A percentile compares a stretch with the other conserved stretches of the same genome.
Evolutionary conservation across 2,113 vertebrate species (phyloP).

Genomic region (Varanus komodoensis): DNA sequence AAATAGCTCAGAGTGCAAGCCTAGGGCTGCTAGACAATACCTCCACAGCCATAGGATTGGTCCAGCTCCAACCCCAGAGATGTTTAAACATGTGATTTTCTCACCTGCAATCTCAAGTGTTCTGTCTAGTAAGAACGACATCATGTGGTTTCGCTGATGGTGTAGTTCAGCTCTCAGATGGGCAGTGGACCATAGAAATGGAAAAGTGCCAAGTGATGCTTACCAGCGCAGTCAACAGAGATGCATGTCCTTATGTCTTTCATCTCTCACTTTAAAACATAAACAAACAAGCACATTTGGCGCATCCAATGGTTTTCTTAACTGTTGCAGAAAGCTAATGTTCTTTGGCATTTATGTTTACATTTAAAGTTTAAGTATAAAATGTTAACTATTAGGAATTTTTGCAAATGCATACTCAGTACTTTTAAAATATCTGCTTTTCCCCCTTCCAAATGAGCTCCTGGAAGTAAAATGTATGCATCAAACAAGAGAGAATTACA

Average conservation of each 20-base stretch:
- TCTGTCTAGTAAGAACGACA: background rate
- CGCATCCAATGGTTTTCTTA: constrained; percentile 55
- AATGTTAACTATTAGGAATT: constrained; percentile 71
- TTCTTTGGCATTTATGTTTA: constrained; percentile 76
- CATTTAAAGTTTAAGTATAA: constrained; percentile 70
- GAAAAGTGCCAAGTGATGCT: background rate
- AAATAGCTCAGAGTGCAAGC: background rate
- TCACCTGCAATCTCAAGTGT: background rate
- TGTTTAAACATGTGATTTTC: background rate
- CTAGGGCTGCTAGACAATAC: no score
- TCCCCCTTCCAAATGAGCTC: constrained; percentile 54
- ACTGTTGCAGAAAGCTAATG: constrained; percentile 60
- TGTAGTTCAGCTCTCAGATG: background rate
- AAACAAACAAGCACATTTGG: constrained; percentile 32
- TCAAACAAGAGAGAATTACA: constrained; percentile 78
- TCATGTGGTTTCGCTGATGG: background rate
- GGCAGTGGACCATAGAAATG: no score
- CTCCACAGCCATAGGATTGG: no score
- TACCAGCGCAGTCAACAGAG: background rate
- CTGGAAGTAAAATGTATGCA: constrained; percentile 80
- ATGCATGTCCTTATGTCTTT: background rate
- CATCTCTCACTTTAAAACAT: background rate
- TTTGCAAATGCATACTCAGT: constrained; percentile 69
- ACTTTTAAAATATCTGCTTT: constrained; percentile 62
- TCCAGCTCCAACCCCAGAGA: no score